Evolutionary conservation across 2,113 vertebrate species (phyloP).

Genomic region (Salvelinus alpinus): DNA sequence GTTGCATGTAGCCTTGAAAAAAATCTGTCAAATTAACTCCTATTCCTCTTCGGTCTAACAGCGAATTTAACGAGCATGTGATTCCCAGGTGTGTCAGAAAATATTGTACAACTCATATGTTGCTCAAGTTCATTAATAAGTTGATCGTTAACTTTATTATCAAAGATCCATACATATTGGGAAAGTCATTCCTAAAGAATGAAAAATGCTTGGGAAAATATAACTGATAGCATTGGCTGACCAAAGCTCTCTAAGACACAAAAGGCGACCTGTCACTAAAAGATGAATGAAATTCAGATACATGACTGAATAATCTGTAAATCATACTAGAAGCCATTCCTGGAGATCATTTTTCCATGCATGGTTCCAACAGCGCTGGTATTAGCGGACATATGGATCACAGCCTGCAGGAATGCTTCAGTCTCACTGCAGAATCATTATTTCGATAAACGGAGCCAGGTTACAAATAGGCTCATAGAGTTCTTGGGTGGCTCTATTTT

Average conservation of each 20-base stretch:
- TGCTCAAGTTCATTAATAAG: too few species aligned
- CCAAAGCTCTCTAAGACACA: constrained; percentile 8
- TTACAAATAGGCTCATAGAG: constrained; percentile 76
- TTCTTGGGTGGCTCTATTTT: constrained; percentile 65
- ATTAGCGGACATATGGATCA: constrained; percentile 69
- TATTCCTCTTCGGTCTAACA: too few species aligned
- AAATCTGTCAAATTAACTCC: too few species aligned
- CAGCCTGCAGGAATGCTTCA: constrained; percentile 61
- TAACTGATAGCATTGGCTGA: background rate
- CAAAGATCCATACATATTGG: too few species aligned
- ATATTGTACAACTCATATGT: too few species aligned
- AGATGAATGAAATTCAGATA: constrained; percentile 44
- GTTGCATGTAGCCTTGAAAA: too few species aligned
- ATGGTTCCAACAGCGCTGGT: constrained; percentile 42
- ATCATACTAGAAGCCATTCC: constrained; percentile 42
- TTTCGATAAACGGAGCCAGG: constrained; percentile 64
- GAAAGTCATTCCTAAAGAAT: too few species aligned
- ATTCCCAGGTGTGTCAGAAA: too few species aligned
- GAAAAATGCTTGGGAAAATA: background rate
- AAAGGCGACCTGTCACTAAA: constrained; percentile 8
- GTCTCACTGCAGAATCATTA: constrained; percentile 68
- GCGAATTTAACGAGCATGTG: too few species aligned
- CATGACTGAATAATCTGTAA: constrained; percentile 55
- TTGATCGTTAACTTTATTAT: too few species aligned
- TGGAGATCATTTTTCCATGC: constrained; percentile 53